Conservation (phyloP, 2,888 invertebrate species). For the Cosmia trapezina region DNA sequence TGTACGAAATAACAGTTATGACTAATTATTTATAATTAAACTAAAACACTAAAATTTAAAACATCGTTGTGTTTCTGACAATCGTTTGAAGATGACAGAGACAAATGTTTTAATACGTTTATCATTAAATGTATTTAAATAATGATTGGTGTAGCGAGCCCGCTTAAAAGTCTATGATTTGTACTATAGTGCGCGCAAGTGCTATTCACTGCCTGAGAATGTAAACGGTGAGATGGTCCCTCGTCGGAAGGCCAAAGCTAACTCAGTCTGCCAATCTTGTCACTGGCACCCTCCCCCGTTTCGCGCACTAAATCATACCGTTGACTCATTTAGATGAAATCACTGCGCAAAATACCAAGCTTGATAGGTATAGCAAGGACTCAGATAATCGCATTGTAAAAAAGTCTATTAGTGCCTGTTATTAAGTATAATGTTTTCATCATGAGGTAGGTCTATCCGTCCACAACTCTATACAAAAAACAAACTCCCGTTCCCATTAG, state of each 20-base stretch:
- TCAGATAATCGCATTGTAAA: no score
- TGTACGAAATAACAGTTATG: not conserved
- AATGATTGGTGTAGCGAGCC: no score
- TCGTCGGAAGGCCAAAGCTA: no score
- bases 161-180: no score
- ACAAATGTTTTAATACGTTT: not conserved
- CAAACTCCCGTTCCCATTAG: not conserved
- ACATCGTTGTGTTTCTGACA: not conserved
- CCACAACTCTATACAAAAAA: not conserved
- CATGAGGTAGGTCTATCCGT: not conserved
- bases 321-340: not conserved
- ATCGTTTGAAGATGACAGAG: not conserved
- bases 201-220: no score
- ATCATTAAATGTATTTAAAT: not conserved
- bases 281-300: no score
- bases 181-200: no score
- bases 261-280: no score
- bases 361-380: no score
- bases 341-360: not conserved
- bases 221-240: no score
- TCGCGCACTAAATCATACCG: no score
- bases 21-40: not conserved
- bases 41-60: not conserved
- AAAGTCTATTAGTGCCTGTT: not conserved
- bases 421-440: not conserved